A percentile compares a stretch with the other conserved stretches of the same genome.
Conservation (phyloP, 2,797 vertebrate species). For the Acanthurus leucopareius region DNA sequence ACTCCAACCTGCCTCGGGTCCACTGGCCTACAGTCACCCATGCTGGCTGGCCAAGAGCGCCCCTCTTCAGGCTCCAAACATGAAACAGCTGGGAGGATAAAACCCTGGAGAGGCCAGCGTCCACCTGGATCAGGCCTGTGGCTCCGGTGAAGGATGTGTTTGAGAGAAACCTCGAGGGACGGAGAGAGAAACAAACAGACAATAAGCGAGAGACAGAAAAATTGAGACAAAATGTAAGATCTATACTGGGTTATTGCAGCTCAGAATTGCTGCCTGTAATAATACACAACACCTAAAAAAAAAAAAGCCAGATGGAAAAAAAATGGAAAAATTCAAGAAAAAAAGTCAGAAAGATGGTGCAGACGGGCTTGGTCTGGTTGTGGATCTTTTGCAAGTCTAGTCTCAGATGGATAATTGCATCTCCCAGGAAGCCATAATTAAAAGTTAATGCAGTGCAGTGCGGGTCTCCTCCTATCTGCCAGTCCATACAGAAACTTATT, state of each 20-base stretch:
- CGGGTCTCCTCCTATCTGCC: conserved; percentile 68
- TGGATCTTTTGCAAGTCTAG: conserved; percentile 49
- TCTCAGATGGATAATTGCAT: conserved; percentile 77
- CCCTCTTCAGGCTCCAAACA: conserved; percentile 92
- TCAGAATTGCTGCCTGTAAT: conserved; percentile 21
- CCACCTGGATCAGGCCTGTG: conserved; percentile 86
- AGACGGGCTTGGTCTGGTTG: conserved; percentile 41
- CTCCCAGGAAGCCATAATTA: conserved; percentile 80
- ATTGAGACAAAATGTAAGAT: not conserved
- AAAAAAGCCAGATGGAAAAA: not conserved
- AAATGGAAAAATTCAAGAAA: conserved; percentile 1
- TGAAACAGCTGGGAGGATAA: conserved; percentile 88
- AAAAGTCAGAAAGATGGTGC: conserved; percentile 34
- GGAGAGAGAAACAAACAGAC: conserved; percentile 30
- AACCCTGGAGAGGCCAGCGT: conserved; percentile 81
- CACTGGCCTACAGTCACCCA: conserved; percentile 95
- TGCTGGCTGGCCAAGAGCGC: conserved; percentile 89
- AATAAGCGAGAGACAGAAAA: conserved; percentile 17
- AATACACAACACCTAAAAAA: not conserved
- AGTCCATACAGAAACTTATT: conserved; percentile 74
- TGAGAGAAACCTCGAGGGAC: conserved; percentile 89
- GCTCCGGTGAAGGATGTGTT: conserved; percentile 91
- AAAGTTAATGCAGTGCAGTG: conserved; percentile 80
- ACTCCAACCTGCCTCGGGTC: conserved; percentile 86
- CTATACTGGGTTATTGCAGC: not conserved